A percentile compares a stretch with the other conserved stretches of the same genome.
phyloP scores from a whole-genome alignment of 2,888 invertebrate genomes.

The Parnassius mnemosyne region DNA sequence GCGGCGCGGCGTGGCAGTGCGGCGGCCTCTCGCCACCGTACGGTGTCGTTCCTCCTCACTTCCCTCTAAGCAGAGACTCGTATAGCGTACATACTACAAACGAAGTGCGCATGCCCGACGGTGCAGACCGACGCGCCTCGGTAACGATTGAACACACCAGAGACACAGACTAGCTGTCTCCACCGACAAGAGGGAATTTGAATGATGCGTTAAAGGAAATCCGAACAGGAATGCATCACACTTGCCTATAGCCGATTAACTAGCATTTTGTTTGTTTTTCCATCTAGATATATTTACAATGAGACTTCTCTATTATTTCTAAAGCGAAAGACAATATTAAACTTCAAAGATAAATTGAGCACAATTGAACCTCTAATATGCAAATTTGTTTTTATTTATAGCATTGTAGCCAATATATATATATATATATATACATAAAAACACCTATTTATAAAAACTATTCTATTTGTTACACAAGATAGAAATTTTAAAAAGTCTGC shows the following conservation, averaged over 20 bases:
- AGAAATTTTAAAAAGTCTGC: too few relatives aligned
- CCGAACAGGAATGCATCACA: constrained; percentile 50
- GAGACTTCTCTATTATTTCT: constrained; percentile 20
- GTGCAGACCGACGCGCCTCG: constrained; percentile 72
- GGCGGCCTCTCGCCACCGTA: constrained; percentile 57
- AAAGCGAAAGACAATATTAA: neutral
- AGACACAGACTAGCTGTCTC: constrained; percentile 76
- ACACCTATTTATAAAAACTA: too few relatives aligned
- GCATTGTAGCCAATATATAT: too few relatives aligned
- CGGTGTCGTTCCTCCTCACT: constrained; percentile 63
- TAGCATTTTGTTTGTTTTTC: constrained; percentile 26
- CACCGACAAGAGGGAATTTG: constrained; percentile 66
- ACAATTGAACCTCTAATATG: too few relatives aligned
- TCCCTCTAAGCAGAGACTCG: constrained; percentile 59
- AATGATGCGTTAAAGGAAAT: constrained; percentile 58
- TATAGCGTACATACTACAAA: constrained; percentile 25
- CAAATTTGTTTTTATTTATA: too few relatives aligned
- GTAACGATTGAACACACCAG: constrained; percentile 74
- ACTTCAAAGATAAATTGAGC: neutral
- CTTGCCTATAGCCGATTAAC: constrained; percentile 21
- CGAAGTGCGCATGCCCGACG: constrained; percentile 70
- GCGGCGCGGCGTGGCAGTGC: constrained; percentile 55
- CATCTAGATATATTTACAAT: constrained; percentile 19
- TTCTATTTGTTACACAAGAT: too few relatives aligned
- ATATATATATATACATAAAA: too few relatives aligned